Evolutionary conservation across 2,888 invertebrate genomes (phyloP), one percentile per base, ranked within the genome.

Genomic region (Cryptops parisi): DNA sequence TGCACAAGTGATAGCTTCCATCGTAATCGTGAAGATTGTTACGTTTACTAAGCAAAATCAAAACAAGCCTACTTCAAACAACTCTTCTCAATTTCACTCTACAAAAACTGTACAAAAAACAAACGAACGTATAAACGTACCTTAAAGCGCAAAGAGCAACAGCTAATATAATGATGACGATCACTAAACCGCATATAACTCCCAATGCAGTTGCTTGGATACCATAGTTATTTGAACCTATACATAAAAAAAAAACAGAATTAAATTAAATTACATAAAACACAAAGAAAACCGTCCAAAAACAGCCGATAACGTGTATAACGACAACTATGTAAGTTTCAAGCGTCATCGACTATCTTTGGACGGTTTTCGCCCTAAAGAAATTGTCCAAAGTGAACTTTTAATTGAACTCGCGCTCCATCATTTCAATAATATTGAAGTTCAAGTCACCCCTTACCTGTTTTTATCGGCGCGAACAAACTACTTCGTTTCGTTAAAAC

Each of bases 171-270:
- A 51, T 51, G 22, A 51, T 51, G 23, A 51, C 51, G 22, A 51
- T 43, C 26, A 51, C 41, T 22, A 51, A 43, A 43, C 51, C 51
- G 25, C 51, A 51, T 15, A 51, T 51, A 21, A 51, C 51, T 3
- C 51, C 51, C 43, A 51, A 27, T 24, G 51, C 51, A 43, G 51
- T 51, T 43, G 51, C 51, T 26, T 51, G 51, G 17, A 51, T 22
- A 51, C 38, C 25, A 17, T 43, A 43, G n/a, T n/a, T n/a, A n/a
- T 49, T 49, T 22, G 39, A 49, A 19, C 43, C 43, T 41, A 21
- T 19, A n/a, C 9, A 33, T 15, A 33, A 15, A 33, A 15, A 33
- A 33, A 33, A 33, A n/a, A n/a, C n/a, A n/a, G n/a, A n/a, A n/a
- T n/a, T n/a, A n/a, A n/a, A n/a, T n/a, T n/a, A n/a, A n/a, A n/a